A percentile compares a stretch with the other conserved stretches of the same genome.
These are phyloP conservation scores for Acromyrmex heyeri DNA, from an alignment of 1,140 invertebrate species.

Conservation along the genomic window DNA sequence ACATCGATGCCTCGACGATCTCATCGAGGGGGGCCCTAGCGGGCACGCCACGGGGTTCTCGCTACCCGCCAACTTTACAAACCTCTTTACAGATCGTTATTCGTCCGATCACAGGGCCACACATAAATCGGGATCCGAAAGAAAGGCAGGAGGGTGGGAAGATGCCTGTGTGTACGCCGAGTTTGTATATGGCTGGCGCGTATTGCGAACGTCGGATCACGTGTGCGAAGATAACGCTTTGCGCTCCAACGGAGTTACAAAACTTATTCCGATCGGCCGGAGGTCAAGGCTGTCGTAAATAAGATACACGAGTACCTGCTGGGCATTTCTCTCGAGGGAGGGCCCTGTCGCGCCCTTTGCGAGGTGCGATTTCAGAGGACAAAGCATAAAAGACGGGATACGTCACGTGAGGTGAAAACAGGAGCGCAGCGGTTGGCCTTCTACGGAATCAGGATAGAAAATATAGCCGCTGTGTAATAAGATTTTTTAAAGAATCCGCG, in stretches of 20 bases:
- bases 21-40: constrained; percentile 72
- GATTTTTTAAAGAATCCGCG: not conserved
- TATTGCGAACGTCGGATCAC: constrained; percentile 19
- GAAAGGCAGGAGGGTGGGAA: not conserved
- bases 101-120: constrained; percentile 82
- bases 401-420: not conserved
- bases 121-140: constrained; percentile 78
- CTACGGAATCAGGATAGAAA: not conserved
- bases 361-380: constrained; percentile 10
- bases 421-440: constrained; percentile 32
- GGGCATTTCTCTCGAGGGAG: constrained; percentile 48
- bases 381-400: constrained; percentile 6
- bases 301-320: constrained; percentile 80
- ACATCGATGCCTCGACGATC: constrained; percentile 67
- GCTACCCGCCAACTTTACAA: constrained; percentile 85
- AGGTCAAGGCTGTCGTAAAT: constrained; percentile 83
- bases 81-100: constrained; percentile 87
- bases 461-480: not conserved
- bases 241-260: constrained; percentile 67
- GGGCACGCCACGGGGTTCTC: constrained; percentile 82
- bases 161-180: not conserved
- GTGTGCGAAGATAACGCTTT: constrained; percentile 28
- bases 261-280: constrained; percentile 80
- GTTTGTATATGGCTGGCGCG: constrained; percentile 32
- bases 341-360: constrained; percentile 12